A percentile compares a stretch with the other conserved stretches of the same genome.
Evolutionary conservation across 2,113 vertebrate species (phyloP).

Genomic region (Mola mola): DNA sequence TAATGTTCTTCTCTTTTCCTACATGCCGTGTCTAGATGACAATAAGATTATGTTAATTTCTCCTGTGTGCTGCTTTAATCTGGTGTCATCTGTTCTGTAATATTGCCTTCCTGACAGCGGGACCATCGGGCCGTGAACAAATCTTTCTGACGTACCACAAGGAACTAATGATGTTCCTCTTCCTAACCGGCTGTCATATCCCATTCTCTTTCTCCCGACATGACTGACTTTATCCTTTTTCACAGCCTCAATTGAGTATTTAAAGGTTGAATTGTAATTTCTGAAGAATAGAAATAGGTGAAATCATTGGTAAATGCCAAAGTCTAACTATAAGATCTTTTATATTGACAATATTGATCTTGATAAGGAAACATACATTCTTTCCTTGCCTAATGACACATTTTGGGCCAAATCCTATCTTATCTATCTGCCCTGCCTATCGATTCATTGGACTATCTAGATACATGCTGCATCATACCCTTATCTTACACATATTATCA

Average conservation of each 20-base stretch:
- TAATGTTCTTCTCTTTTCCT: constrained; percentile 54
- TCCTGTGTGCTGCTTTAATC: constrained; percentile 66
- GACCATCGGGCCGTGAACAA: constrained; percentile 61
- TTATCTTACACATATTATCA: constrained; percentile 32
- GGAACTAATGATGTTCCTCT: constrained; percentile 70
- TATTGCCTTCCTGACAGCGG: constrained; percentile 69
- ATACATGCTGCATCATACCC: constrained; percentile 4
- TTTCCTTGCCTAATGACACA: constrained; percentile 44
- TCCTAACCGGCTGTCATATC: constrained; percentile 70
- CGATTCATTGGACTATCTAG: constrained; percentile 19
- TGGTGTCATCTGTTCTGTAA: constrained; percentile 61
- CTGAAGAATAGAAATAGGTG: constrained; percentile 25
- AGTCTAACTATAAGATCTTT: constrained; percentile 55
- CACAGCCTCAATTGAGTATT: constrained; percentile 67
- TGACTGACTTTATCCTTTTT: constrained; percentile 63
- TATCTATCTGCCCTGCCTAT: constrained; percentile 19
- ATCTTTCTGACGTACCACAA: constrained; percentile 59
- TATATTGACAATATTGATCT: constrained; percentile 52
- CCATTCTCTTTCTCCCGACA: constrained; percentile 49
- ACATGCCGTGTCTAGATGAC: constrained; percentile 62
- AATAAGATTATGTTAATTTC: constrained; percentile 71
- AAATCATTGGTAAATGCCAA: constrained; percentile 66
- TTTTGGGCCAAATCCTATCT: constrained; percentile 30
- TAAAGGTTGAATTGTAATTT: constrained; percentile 72
- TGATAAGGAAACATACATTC: constrained; percentile 11